A percentile compares a stretch with the other conserved stretches of the same genome.
These are phyloP conservation scores for Dinoponera quadriceps DNA, from an alignment of 1,140 invertebrate genomes.

Conservation along the genomic window DNA sequence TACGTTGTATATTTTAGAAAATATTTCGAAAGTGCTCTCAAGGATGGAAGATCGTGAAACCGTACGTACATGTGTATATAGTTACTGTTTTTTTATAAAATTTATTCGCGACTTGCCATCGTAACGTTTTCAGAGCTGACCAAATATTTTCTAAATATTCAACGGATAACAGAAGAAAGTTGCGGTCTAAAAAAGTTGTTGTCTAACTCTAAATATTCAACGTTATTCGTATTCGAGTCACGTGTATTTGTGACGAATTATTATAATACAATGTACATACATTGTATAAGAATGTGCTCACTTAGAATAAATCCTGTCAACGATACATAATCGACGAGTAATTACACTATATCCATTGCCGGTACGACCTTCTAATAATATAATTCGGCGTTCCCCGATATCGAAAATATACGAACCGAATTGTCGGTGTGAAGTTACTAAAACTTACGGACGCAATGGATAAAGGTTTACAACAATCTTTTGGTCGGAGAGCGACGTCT, in stretches of 20 bases:
- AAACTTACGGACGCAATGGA: conserved; percentile 45
- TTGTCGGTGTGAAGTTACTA: conserved; percentile 25
- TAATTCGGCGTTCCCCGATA: conserved; percentile 2
- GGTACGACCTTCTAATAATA: background rate
- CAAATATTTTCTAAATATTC: conserved; percentile 25
- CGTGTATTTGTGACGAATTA: conserved; percentile 55
- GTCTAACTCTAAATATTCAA: conserved; percentile 31
- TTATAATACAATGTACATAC: conserved; percentile 66
- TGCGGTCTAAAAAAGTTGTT: no score
- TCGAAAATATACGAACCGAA: conserved; percentile 51
- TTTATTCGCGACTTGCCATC: background rate
- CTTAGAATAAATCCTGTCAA: conserved; percentile 13
- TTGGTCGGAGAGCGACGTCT: conserved; percentile 9
- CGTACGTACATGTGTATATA: no score
- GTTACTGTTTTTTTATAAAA: conserved; percentile 5
- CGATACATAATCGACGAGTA: no score
- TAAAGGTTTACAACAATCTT: conserved; percentile 33
- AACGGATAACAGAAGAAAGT: conserved; percentile 17
- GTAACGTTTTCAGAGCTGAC: background rate
- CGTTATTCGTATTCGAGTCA: conserved; percentile 10
- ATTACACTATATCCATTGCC: no score
- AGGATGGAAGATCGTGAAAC: no score
- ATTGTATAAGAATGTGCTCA: conserved; percentile 32
- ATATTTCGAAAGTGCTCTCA: no score
- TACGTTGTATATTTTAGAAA: no score